phyloP scores from a whole-genome alignment of 1,140 invertebrate genomes.

The Ctenoplectra terminalis region DNA sequence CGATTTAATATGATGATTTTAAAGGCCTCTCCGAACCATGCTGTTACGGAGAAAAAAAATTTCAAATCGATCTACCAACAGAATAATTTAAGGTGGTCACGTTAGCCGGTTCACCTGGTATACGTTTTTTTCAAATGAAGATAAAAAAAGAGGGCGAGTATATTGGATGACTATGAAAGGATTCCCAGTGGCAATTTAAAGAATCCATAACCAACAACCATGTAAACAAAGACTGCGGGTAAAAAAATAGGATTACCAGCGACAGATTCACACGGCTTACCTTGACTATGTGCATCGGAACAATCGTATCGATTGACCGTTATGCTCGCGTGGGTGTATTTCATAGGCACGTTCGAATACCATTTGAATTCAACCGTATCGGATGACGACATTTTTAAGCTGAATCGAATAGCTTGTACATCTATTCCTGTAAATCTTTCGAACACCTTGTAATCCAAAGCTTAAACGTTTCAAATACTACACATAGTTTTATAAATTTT shows the following conservation, averaged over 20 bases:
- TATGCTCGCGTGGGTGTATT: conserved; percentile 35
- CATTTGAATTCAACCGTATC: conserved; percentile 33
- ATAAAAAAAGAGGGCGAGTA: too few relatives aligned
- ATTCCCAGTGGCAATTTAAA: not conserved
- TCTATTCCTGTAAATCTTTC: not conserved
- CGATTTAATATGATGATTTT: too few relatives aligned
- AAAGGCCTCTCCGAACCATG: too few relatives aligned
- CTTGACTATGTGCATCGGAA: conserved; percentile 29
- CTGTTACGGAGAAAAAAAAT: too few relatives aligned
- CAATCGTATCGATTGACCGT: conserved; percentile 49
- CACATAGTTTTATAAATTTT: not conserved
- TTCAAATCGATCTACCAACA: too few relatives aligned
- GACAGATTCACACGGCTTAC: conserved; percentile 17
- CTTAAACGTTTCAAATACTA: not conserved
- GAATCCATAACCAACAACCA: not conserved
- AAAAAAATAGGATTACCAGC: not conserved
- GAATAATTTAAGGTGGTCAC: too few relatives aligned
- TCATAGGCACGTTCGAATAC: conserved; percentile 35
- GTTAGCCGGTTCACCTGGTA: too few relatives aligned
- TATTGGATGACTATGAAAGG: not conserved
- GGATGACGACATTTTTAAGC: conserved; percentile 33
- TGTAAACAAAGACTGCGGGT: not conserved
- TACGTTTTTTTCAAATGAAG: too few relatives aligned
- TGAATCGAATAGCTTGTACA: conserved; percentile 2
- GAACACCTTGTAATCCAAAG: not conserved